Conservation (phyloP, 2,113 vertebrate genomes). For the Chaetodon trifascialis region DNA sequence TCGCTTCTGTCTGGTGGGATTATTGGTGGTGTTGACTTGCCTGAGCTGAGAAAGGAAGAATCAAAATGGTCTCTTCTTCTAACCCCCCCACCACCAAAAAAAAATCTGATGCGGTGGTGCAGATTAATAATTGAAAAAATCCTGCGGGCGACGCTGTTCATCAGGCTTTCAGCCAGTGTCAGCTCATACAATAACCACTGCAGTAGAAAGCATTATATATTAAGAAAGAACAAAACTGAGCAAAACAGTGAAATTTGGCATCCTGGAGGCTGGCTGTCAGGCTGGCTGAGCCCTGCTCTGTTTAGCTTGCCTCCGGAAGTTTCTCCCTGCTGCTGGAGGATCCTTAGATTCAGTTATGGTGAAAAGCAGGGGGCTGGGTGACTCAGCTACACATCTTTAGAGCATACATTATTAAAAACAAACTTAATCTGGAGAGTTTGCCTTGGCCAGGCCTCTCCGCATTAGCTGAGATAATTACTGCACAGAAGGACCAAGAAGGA, state of each 20-base stretch:
- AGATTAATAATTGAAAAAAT: constrained; percentile 50
- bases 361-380: constrained; percentile 16
- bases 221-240: constrained; percentile 30
- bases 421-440: constrained; percentile 11
- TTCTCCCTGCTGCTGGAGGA: constrained; percentile 24
- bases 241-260: constrained; percentile 37
- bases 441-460: constrained; percentile 15
- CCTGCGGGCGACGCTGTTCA: constrained; percentile 39
- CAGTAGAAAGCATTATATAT: constrained; percentile 25
- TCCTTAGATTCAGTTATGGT: constrained; percentile 1
- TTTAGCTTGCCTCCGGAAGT: constrained; percentile 21
- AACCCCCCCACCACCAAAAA: neutral
- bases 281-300: constrained; percentile 28
- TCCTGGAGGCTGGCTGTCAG: constrained; percentile 31
- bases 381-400: constrained; percentile 42
- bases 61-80: constrained; percentile 5
- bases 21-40: constrained; percentile 13
- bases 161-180: constrained; percentile 34
- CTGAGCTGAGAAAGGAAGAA: constrained; percentile 17
- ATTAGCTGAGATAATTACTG: constrained; percentile 25
- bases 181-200: constrained; percentile 30
- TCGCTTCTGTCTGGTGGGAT: constrained; percentile 25
- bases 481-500: constrained; percentile 57
- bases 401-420: constrained; percentile 37
- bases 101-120: constrained; percentile 32